phyloP scores from a whole-genome alignment of 2,888 invertebrate genomes.

The Harpalus rubripes region DNA sequence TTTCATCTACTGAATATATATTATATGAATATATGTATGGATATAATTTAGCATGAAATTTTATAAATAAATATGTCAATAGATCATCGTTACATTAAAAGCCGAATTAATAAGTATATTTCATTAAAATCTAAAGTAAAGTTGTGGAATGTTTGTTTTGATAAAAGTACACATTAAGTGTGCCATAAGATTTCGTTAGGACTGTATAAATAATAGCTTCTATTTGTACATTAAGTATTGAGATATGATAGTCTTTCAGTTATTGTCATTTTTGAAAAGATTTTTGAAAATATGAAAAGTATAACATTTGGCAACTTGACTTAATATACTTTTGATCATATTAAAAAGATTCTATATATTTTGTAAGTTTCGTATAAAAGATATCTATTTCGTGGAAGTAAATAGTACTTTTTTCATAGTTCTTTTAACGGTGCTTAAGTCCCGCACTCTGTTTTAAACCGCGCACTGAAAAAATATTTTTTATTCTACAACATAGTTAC shows the following conservation, averaged over 20 bases:
- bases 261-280: conserved; percentile 33
- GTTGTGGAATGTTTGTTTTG: conserved; percentile 1
- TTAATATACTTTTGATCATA: conserved; percentile 52
- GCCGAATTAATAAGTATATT: not conserved
- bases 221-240: conserved; percentile 30
- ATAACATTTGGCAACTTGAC: conserved; percentile 14
- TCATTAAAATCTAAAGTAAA: conserved; percentile 3
- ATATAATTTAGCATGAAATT: too few relatives aligned
- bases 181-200: not conserved
- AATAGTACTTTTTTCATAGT: conserved; percentile 35
- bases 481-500: conserved; percentile 15
- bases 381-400: conserved; percentile 32
- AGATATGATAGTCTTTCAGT: conserved; percentile 33
- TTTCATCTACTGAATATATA: not conserved
- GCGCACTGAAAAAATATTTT: conserved; percentile 51
- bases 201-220: conserved; percentile 9
- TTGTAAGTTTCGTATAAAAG: conserved; percentile 50
- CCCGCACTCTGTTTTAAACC: conserved; percentile 40
- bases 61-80: not conserved
- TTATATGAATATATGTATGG: not conserved
- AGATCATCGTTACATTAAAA: conserved; percentile 41
- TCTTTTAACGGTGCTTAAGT: conserved; percentile 28
- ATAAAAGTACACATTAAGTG: conserved; percentile 6
- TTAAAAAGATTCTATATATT: conserved; percentile 44
- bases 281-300: conserved; percentile 10